phyloP scores from a whole-genome alignment of 2,797 vertebrate species.

The Erethizon dorsatum region DNA sequence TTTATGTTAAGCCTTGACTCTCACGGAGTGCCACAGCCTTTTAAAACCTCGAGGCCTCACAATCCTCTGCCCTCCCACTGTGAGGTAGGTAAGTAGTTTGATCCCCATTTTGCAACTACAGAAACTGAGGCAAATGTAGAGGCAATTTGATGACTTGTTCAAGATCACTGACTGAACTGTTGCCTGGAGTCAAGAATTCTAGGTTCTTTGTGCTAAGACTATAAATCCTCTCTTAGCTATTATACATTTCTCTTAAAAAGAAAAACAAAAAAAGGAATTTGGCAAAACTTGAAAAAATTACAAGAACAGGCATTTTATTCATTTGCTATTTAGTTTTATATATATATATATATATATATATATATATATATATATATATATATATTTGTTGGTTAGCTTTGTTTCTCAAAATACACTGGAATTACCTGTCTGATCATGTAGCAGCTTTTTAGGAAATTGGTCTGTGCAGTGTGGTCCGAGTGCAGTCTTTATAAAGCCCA shows the following conservation, averaged over 20 bases:
- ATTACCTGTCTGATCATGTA: conserved; percentile 91
- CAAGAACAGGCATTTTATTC: conserved; percentile 42
- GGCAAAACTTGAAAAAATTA: conserved; percentile 54
- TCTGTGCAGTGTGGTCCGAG: conserved; percentile 91
- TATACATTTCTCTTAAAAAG: conserved; percentile 9
- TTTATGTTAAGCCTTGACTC: background rate
- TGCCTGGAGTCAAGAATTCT: conserved; percentile 38
- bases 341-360: too few relatives aligned
- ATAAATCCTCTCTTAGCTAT: conserved; percentile 28
- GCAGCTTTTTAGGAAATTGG: conserved; percentile 92
- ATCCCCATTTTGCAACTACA: conserved; percentile 78
- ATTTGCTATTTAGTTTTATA: conserved; percentile 21
- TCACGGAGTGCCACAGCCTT: conserved; percentile 7
- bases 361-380: background rate
- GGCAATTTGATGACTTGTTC: conserved; percentile 49
- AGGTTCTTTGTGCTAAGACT: conserved; percentile 13
- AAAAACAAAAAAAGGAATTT: conserved; percentile 32
- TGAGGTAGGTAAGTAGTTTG: conserved; percentile 85
- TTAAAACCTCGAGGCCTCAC: conserved; percentile 64
- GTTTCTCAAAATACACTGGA: conserved; percentile 67
- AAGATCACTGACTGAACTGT: conserved; percentile 55
- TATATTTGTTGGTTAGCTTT: conserved; percentile 11
- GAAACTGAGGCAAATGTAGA: conserved; percentile 79
- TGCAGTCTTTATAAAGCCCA: conserved; percentile 95
- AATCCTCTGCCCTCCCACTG: conserved; percentile 66